phyloP scores from a whole-genome alignment of 2,797 vertebrate species.

The Scomberomorus guttatus region DNA sequence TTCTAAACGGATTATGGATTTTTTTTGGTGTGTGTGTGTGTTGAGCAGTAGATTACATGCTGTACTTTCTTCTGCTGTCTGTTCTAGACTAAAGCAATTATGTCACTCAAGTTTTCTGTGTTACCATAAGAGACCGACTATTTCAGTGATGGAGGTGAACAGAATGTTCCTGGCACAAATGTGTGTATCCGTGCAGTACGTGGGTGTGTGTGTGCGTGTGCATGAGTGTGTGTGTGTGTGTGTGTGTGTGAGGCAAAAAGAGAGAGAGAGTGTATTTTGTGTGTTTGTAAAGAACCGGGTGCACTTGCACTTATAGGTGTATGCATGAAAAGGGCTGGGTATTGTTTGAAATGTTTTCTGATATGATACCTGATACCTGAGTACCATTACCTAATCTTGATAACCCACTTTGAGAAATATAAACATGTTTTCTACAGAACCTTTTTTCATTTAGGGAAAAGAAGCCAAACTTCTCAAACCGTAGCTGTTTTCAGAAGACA shows the following conservation, averaged over 20 bases:
- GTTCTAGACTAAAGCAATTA: constrained; percentile 53
- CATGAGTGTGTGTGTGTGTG: neutral
- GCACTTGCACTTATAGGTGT: constrained; percentile 21
- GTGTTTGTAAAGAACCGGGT: constrained; percentile 19
- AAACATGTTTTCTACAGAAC: neutral
- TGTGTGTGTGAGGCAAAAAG: neutral
- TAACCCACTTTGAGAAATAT: neutral
- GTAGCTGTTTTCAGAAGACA: neutral
- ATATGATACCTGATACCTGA: neutral
- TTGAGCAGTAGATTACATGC: constrained; percentile 44
- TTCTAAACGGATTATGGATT: constrained; percentile 22
- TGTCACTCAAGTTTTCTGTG: constrained; percentile 68
- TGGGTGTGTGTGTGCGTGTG: constrained; percentile 15
- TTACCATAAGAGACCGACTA: constrained; percentile 65
- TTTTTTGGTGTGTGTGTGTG: neutral
- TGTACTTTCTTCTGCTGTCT: constrained; percentile 49
- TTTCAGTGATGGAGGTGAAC: constrained; percentile 74
- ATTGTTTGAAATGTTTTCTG: constrained; percentile 1
- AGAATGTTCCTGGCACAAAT: constrained; percentile 77
- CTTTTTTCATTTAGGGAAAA: neutral
- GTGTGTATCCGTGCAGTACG: constrained; percentile 39
- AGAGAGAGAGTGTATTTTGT: neutral
- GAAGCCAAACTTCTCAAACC: neutral
- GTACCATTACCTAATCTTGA: constrained; percentile 10
- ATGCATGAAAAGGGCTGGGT: neutral